Percentiles rank a stretch among this genome's conserved stretches.
phyloP scores from a whole-genome alignment of 2,113 vertebrate species.

The Smithornis capensis region DNA sequence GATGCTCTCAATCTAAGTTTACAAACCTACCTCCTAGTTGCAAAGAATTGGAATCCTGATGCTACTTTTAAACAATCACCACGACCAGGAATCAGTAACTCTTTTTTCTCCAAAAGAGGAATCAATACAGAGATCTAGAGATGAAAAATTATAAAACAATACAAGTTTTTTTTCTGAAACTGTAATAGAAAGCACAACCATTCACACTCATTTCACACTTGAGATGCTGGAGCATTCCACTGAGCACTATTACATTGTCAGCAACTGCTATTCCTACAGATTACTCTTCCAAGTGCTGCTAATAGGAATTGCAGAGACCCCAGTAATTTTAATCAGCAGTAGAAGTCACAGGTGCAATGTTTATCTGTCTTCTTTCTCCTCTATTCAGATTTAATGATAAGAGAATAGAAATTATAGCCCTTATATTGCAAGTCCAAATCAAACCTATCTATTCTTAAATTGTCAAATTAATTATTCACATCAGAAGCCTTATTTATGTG shows the following conservation, averaged over 20 bases:
- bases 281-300: neutral
- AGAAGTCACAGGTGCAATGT: neutral
- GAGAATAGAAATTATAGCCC: neutral
- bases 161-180: neutral
- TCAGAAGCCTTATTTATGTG: neutral
- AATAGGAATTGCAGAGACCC: neutral
- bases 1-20: neutral
- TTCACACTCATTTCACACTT: neutral
- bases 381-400: neutral
- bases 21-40: constrained; percentile 87
- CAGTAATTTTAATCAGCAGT: neutral
- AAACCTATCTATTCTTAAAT: neutral
- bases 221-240: neutral
- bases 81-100: constrained; percentile 89
- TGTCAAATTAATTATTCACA: neutral
- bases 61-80: constrained; percentile 90
- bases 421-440: neutral
- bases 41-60: constrained; percentile 95
- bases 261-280: neutral
- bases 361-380: neutral
- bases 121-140: constrained; percentile 90
- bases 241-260: neutral
- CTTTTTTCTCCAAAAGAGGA: constrained; percentile 92
- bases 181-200: neutral
- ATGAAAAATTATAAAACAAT: neutral